These are phyloP conservation scores for Corythornis leucogaster DNA, from an alignment of 2,797 vertebrate genomes.

Conservation along the genomic window DNA sequence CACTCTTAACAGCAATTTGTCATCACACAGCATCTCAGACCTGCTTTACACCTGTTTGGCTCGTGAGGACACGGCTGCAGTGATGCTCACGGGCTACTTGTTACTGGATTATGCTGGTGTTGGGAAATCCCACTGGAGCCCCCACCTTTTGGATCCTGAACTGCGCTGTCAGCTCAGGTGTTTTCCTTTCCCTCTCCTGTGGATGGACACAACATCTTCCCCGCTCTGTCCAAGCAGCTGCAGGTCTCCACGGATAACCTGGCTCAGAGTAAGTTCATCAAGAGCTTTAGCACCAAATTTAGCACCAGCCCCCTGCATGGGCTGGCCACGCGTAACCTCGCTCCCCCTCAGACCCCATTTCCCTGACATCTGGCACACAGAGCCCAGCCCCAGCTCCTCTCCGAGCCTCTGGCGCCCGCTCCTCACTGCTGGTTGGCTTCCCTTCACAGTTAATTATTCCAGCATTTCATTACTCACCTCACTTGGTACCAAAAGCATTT, in stretches of 20 bases:
- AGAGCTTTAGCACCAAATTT: neutral
- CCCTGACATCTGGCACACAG: neutral
- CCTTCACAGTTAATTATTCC: neutral
- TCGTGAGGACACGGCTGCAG: neutral
- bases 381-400: neutral
- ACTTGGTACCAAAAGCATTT: neutral
- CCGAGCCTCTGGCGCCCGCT: neutral
- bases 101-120: too few species aligned
- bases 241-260: neutral
- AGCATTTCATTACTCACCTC: neutral
- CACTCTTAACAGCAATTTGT: neutral
- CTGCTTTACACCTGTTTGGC: neutral
- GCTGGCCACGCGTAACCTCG: fast-evolving
- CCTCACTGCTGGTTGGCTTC: neutral
- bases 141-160: too few species aligned
- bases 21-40: neutral
- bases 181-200: neutral
- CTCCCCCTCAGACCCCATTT: fast-evolving
- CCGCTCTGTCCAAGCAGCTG: too few species aligned
- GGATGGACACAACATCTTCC: neutral
- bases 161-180: too few species aligned
- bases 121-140: too few species aligned
- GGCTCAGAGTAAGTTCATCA: neutral
- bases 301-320: neutral
- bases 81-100: too few species aligned